phyloP scores from a whole-genome alignment of 2,113 vertebrate species.

The Spea multiplicata region DNA sequence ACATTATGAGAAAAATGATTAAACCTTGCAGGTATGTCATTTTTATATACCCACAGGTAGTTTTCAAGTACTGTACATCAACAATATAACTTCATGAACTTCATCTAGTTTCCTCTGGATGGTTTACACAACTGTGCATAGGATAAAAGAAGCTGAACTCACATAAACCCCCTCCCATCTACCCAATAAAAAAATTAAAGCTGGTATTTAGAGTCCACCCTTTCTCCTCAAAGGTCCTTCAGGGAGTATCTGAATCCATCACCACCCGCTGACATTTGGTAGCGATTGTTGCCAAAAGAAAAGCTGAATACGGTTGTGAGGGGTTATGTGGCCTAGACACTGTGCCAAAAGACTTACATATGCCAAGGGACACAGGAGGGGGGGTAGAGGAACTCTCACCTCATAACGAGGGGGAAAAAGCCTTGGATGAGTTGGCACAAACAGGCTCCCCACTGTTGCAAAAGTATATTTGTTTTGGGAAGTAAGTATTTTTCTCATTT shows the following conservation, averaged over 20 bases:
- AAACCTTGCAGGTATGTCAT: too few relatives aligned
- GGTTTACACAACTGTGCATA: too few relatives aligned
- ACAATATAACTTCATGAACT: too few relatives aligned
- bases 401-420: conserved; percentile 40
- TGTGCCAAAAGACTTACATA: conserved; percentile 29
- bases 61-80: too few relatives aligned
- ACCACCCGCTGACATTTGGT: conserved; percentile 43
- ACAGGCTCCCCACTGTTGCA: conserved; percentile 36
- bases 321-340: conserved; percentile 31
- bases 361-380: conserved; percentile 38
- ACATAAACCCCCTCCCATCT: background rate
- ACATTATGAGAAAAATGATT: too few relatives aligned
- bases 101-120: too few relatives aligned
- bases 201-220: conserved; percentile 26
- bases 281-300: conserved; percentile 31
- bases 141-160: too few relatives aligned
- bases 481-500: conserved; percentile 33
- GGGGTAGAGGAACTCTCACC: conserved; percentile 41
- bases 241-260: conserved; percentile 41
- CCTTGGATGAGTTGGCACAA: conserved; percentile 41
- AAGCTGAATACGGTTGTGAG: conserved; percentile 36
- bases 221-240: conserved; percentile 8
- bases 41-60: too few relatives aligned
- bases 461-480: conserved; percentile 43
- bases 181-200: conserved; percentile 25